Base-by-base conservation (phyloP, 2,113 vertebrate genomes). In the Cavia porcellus region DNA sequence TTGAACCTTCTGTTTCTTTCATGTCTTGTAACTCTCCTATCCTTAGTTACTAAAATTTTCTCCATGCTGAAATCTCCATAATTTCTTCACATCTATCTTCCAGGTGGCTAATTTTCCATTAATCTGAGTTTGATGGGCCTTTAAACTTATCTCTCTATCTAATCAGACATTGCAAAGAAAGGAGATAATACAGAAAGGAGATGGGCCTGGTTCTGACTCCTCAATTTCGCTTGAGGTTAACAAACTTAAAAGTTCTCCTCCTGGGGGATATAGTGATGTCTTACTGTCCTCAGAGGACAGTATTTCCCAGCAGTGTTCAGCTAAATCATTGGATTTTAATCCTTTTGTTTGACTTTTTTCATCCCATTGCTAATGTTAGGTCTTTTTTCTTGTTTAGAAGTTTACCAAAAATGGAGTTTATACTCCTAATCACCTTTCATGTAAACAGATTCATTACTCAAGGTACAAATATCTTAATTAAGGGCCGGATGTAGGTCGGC, bases 11-110 rank as follows among this genome's bases (percentile, higher is more conserved):
- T 80, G 4, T 91, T 80, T 81, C 12, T 89, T 38, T 20, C 17
- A 17, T 35, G 24, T 42, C 20, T 77, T 64, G 80, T 66, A 42
- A 87, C 3, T 7, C n/a, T 35, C 12, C 7, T 70, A 11, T 77
- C 15, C 52, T 20, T 86, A 7, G 15, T 50, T 82, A 80, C 17
- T 95, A 89, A 68, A 88, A 52, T 59, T 86, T 96, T 85, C 25
- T 92, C 70, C 5, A 28, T 66, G 25, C 19, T 74, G 5, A 91
- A 72, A 74, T 85, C 19, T 93, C 7, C 32, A 5, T 81, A 89
- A 89, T 68, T 89, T 66, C 24, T 89, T 96, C n/a, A 95, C 11
- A 59, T 68, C 42, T 86, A 7, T 86, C 22, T 93, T 88, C 66
- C 1, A 24, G 8, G 89, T 92, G 42, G 24, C 20, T 94, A 47